A percentile compares a stretch with the other conserved stretches of the same genome.
Evolutionary conservation across 2,113 vertebrate genomes (phyloP).

Genomic region (Sebastes schlegelii): DNA sequence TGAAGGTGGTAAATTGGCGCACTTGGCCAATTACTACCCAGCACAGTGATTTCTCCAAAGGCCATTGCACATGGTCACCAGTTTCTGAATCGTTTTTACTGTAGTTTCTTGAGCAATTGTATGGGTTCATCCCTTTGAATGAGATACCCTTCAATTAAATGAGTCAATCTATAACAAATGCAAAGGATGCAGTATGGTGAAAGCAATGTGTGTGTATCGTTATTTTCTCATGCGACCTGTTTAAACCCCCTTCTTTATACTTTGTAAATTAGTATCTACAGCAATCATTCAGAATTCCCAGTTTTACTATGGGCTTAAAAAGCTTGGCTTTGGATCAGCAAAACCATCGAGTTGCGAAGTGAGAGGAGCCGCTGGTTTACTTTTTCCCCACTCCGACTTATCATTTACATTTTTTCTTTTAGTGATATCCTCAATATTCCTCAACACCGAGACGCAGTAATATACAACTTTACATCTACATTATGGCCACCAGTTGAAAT

Average conservation of each 20-base stretch:
- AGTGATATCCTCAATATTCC: not conserved
- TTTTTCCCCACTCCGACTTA: not conserved
- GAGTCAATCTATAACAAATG: not conserved
- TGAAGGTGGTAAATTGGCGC: slow-evolving; percentile 63
- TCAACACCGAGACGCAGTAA: not conserved
- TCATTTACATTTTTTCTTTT: not conserved
- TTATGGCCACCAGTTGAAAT: not conserved
- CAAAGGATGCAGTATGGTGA: not conserved
- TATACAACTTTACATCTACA: too few species aligned
- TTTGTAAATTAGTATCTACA: not conserved
- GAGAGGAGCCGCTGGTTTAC: not conserved
- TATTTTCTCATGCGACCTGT: not conserved
- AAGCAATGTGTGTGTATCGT: not conserved
- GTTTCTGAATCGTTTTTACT: slow-evolving; percentile 28
- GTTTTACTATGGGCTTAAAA: not conserved
- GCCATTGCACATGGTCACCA: slow-evolving; percentile 34
- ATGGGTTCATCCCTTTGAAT: slow-evolving; percentile 1
- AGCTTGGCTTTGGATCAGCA: not conserved
- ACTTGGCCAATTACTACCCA: slow-evolving; percentile 67
- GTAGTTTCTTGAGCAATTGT: slow-evolving; percentile 16
- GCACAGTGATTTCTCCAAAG: slow-evolving; percentile 17
- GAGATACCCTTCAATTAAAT: slow-evolving; percentile 19
- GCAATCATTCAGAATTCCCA: not conserved
- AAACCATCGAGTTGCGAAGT: not conserved
- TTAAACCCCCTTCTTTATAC: not conserved